phyloP scores from a whole-genome alignment of 2,888 invertebrate species.

The Zele albiditarsus region DNA sequence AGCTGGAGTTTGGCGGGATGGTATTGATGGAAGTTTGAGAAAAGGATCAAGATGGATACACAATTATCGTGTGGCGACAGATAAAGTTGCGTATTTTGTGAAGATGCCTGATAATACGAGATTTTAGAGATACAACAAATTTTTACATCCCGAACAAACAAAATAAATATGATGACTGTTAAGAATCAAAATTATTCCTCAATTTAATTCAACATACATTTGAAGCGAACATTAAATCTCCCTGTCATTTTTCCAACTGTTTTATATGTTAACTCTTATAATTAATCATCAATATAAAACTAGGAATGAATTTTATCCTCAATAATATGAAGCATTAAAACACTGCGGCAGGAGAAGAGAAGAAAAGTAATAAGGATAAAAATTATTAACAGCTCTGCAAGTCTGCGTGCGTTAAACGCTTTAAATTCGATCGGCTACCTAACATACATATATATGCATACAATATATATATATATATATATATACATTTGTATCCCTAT shows the following conservation, averaged over 20 bases:
- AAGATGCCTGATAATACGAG: conserved; percentile 89
- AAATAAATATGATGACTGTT: no score
- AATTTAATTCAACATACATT: no score
- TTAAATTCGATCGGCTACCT: conserved; percentile 23
- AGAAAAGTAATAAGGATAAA: no score
- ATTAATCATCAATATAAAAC: not conserved
- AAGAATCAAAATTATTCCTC: no score
- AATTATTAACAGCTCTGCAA: not conserved
- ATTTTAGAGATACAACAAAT: conserved; percentile 73
- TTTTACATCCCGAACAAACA: no score
- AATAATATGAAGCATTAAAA: no score
- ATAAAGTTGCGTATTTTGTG: conserved; percentile 88
- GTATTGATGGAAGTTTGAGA: conserved; percentile 87
- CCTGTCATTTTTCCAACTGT: no score
- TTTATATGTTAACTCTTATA: no score
- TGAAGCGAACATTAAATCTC: no score
- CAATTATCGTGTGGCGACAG: conserved; percentile 85
- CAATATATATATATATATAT: not conserved
- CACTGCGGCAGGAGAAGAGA: no score
- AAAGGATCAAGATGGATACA: conserved; percentile 95
- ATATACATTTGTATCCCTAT: not conserved
- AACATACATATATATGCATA: conserved; percentile 13
- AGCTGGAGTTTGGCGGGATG: conserved; percentile 94
- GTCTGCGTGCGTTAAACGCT: conserved; percentile 22
- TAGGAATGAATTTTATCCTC: not conserved